Conservation (phyloP, 2,113 vertebrate genomes). For the Cavia aperea region DNA sequence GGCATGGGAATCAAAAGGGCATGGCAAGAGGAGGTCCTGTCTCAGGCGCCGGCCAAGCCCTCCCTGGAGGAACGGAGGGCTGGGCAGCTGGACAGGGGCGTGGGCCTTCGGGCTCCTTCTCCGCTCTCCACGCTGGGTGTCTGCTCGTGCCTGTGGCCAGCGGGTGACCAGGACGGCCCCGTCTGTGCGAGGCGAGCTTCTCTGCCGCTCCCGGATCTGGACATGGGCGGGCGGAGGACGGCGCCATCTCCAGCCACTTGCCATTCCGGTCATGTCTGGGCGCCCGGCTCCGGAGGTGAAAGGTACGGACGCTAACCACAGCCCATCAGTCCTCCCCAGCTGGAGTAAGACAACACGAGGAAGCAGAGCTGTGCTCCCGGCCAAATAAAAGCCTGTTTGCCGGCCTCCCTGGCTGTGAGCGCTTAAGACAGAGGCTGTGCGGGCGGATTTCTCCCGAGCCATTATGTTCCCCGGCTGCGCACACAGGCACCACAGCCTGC, state of each 20-base stretch:
- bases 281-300: slow-evolving; percentile 40
- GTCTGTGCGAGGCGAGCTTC: background rate
- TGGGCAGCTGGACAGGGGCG: rapidly evolving
- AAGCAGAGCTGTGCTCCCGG: slow-evolving; percentile 20
- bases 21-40: rapidly evolving
- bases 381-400: slow-evolving; percentile 63
- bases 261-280: slow-evolving; percentile 17
- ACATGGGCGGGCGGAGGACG: background rate
- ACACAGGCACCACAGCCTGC: slow-evolving; percentile 42
- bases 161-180: rapidly evolving
- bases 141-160: background rate
- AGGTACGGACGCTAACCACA: slow-evolving; percentile 45
- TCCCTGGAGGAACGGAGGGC: background rate
- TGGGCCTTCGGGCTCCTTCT: background rate
- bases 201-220: background rate
- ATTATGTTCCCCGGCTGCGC: slow-evolving; percentile 39
- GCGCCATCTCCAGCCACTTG: background rate
- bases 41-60: background rate
- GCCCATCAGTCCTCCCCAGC: slow-evolving; percentile 50
- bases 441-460: slow-evolving; percentile 14
- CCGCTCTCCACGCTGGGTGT: background rate
- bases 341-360: slow-evolving; percentile 50
- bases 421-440: slow-evolving; percentile 34
- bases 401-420: slow-evolving; percentile 30
- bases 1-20: background rate